phyloP scores from a whole-genome alignment of 2,113 vertebrate genomes.

The Scatophagus argus region DNA sequence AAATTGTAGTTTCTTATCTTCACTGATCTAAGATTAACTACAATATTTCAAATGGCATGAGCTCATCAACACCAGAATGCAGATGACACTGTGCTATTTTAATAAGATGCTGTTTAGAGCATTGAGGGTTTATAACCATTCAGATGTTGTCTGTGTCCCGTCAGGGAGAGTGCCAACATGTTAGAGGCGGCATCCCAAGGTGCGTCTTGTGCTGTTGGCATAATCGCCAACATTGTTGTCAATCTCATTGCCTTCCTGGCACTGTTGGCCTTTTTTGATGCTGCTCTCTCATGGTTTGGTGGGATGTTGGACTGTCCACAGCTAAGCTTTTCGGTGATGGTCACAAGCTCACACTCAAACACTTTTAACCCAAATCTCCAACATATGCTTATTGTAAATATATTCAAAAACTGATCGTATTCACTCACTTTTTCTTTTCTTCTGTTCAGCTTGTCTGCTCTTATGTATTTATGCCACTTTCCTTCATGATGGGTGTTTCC shows the following conservation, averaged over 20 bases:
- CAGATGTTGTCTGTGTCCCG: neutral
- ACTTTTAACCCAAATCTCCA: neutral
- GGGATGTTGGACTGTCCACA: constrained; percentile 88
- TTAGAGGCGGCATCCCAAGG: constrained; percentile 89
- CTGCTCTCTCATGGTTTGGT: constrained; percentile 88
- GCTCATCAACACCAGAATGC: neutral
- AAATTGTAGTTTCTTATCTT: neutral
- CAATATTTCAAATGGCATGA: neutral
- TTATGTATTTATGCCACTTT: constrained; percentile 91
- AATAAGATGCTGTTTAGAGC: neutral
- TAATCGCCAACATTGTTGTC: constrained; percentile 85
- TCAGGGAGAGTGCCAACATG: constrained; percentile 85
- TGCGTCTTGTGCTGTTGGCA: constrained; percentile 81
- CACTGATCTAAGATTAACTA: neutral
- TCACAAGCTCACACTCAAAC: neutral
- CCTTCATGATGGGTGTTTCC: constrained; percentile 93
- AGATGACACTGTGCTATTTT: constrained; percentile 12
- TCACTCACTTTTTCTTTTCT: neutral
- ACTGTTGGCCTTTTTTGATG: constrained; percentile 86
- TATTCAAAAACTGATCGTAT: neutral
- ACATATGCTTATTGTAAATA: neutral
- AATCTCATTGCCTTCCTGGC: constrained; percentile 90
- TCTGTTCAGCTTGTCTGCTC: constrained; percentile 87
- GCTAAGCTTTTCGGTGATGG: constrained; percentile 89
- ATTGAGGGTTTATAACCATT: neutral